A percentile compares a stretch with the other conserved stretches of the same genome.
Conservation (phyloP, 2,797 vertebrate species). For the Gorsachius magnificus region DNA sequence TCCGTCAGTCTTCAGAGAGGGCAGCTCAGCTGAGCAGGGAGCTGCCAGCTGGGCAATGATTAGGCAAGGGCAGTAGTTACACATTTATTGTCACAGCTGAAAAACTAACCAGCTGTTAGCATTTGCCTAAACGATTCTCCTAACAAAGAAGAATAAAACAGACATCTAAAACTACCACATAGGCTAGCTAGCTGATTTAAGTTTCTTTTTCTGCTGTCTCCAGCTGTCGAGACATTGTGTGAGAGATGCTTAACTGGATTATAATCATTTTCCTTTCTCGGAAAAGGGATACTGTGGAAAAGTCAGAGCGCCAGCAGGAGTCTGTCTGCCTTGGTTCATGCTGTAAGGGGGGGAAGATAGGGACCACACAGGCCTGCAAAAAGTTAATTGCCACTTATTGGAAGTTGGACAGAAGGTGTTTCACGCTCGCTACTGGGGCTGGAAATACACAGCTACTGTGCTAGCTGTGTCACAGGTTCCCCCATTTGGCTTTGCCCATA, state of each 20-base stretch:
- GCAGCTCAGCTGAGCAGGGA: not conserved
- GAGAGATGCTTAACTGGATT: not conserved
- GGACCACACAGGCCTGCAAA: not conserved
- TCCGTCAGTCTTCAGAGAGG: not conserved
- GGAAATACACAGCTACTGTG: not conserved
- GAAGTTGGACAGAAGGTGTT: not conserved
- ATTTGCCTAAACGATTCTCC: not conserved
- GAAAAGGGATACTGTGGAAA: not conserved
- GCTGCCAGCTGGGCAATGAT: not conserved
- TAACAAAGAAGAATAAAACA: not conserved
- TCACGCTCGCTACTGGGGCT: not conserved
- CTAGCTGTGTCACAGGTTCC: not conserved
- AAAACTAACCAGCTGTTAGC: constrained; percentile 5
- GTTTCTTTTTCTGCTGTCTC: not conserved
- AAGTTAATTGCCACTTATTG: not conserved
- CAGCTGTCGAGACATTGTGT: not conserved
- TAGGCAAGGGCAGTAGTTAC: not conserved
- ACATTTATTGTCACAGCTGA: not conserved
- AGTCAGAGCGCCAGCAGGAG: not conserved
- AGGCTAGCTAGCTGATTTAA: not conserved
- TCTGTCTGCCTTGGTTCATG: not conserved
- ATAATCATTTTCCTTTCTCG: not conserved
- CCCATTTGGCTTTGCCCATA: not conserved
- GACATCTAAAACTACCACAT: not conserved
- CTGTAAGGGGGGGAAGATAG: not conserved